Conservation (phyloP, 1,140 invertebrate species). For the Cotesia glomerata region DNA sequence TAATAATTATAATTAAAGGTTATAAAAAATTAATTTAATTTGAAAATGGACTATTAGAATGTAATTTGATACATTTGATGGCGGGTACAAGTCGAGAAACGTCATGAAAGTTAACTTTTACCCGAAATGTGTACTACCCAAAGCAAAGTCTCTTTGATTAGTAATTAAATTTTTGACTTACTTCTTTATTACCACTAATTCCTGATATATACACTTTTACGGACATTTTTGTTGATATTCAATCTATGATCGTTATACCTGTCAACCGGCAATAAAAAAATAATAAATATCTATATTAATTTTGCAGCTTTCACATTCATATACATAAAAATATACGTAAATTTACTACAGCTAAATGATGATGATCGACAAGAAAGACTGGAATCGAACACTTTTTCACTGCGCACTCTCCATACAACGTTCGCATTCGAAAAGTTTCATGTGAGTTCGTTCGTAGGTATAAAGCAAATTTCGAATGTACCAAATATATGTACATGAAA, state of each 20-base stretch:
- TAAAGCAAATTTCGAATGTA: too few species aligned
- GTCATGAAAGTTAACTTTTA: slow-evolving; percentile 23
- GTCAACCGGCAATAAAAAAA: slow-evolving; percentile 13
- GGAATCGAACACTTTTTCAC: too few species aligned
- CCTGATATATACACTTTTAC: slow-evolving; percentile 89
- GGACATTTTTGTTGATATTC: slow-evolving; percentile 69
- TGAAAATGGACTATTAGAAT: slow-evolving; percentile 9
- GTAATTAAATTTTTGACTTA: slow-evolving; percentile 58
- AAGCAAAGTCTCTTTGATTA: slow-evolving; percentile 12
- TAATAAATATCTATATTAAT: background rate
- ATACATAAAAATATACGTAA: too few species aligned
- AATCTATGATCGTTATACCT: background rate
- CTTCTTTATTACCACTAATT: slow-evolving; percentile 91
- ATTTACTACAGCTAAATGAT: too few species aligned
- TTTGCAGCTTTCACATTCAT: background rate
- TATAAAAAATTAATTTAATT: background rate
- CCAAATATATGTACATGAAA: too few species aligned
- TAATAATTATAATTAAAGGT: too few species aligned
- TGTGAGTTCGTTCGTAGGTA: too few species aligned
- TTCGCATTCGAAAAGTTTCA: too few species aligned
- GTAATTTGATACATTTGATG: slow-evolving; percentile 39
- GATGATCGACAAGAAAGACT: too few species aligned
- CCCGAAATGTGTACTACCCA: slow-evolving; percentile 27
- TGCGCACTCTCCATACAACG: too few species aligned
- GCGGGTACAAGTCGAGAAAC: slow-evolving; percentile 30